Evolutionary conservation across 2,888 invertebrate genomes (phyloP).

Genomic region (Dinocampus coccinellae): DNA sequence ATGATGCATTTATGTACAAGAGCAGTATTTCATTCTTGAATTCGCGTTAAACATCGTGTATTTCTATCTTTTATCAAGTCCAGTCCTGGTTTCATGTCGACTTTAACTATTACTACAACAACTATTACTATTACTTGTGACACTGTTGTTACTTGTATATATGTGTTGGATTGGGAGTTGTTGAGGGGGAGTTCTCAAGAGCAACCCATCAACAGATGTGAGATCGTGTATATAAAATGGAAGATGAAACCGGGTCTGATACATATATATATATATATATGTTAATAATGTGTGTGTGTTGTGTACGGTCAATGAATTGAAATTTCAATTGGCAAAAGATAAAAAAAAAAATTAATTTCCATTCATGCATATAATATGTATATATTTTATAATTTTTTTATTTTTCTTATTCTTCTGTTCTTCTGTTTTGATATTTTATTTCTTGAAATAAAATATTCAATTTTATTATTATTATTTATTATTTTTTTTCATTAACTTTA

Average conservation of each 20-base stretch:
- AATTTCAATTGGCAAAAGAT: too few species aligned
- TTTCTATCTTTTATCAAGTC: conserved; percentile 23
- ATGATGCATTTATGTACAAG: not conserved
- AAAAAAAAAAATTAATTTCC: not conserved
- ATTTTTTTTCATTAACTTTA: too few species aligned
- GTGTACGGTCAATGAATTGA: not conserved
- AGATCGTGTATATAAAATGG: conserved; percentile 43
- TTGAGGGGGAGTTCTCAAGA: conserved; percentile 1
- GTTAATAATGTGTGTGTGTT: not conserved
- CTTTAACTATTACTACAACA: conserved; percentile 67
- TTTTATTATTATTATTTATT: too few species aligned
- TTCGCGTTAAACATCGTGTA: not conserved
- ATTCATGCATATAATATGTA: not conserved
- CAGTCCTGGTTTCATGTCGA: conserved; percentile 51
- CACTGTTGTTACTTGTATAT: too few species aligned
- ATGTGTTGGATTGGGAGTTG: conserved; percentile 43
- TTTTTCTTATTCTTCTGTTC: too few species aligned
- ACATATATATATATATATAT: not conserved
- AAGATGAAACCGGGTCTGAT: conserved; percentile 3
- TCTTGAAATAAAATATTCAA: too few species aligned
- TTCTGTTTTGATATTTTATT: too few species aligned
- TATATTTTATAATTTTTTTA: not conserved
- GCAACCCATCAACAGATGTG: conserved; percentile 54
- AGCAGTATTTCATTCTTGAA: not conserved
- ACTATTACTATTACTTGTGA: conserved; percentile 28